phyloP scores from a whole-genome alignment of 2,888 invertebrate genomes.

The Pristionchus maxplancki region DNA sequence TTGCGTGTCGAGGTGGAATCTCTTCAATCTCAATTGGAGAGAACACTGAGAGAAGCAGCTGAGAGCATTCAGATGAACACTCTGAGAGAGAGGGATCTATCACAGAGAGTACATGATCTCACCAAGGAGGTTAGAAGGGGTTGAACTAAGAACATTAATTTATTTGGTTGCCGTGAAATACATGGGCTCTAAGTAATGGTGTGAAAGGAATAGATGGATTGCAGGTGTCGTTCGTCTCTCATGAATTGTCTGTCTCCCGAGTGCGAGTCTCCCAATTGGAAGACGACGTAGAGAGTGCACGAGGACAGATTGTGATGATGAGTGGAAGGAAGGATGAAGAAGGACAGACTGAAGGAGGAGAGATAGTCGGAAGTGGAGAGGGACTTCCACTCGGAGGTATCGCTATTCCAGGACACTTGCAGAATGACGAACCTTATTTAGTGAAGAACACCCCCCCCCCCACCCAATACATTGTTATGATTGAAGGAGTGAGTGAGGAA shows the following conservation, averaged over 20 bases:
- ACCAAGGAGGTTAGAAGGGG: not conserved
- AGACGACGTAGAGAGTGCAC: constrained; percentile 47
- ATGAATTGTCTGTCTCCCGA: not conserved
- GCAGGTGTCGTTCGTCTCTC: not conserved
- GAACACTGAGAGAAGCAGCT: not conserved
- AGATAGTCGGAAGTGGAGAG: not conserved
- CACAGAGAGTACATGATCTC: not conserved
- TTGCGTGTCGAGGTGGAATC: not conserved
- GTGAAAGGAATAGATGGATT: not conserved
- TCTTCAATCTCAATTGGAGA: constrained; percentile 29
- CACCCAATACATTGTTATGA: too few relatives aligned
- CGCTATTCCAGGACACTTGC: too few relatives aligned
- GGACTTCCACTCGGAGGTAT: not conserved
- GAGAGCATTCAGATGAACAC: not conserved
- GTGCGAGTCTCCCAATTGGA: constrained; percentile 36
- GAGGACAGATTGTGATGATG: constrained; percentile 23
- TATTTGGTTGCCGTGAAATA: too few relatives aligned
- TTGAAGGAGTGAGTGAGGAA: constrained; percentile 56
- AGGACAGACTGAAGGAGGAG: constrained; percentile 3
- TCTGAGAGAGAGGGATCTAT: constrained; percentile 12
- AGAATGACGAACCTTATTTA: too few relatives aligned
- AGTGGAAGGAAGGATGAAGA: constrained; percentile 16
- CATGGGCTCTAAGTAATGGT: too few relatives aligned
- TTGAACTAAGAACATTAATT: not conserved
- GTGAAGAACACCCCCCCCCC: too few relatives aligned